Conservation (phyloP, 2,113 vertebrate genomes). For the Pachyramphus minor region DNA sequence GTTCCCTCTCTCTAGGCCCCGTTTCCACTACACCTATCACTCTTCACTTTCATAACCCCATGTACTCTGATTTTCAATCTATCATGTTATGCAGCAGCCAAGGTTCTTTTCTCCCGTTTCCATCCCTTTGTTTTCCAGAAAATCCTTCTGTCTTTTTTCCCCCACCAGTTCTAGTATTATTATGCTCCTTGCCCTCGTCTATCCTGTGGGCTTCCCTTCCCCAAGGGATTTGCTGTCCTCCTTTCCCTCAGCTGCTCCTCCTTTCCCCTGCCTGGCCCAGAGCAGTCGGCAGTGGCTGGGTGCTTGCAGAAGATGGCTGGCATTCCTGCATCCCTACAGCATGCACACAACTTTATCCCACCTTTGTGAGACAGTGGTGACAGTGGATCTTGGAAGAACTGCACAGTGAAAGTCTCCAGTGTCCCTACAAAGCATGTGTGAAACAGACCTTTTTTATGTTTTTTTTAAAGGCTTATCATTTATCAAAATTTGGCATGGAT, state of each 20-base stretch:
- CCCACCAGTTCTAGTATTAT: background rate
- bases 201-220: background rate
- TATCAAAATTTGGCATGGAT: background rate
- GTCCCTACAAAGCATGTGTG: background rate
- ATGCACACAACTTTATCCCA: background rate
- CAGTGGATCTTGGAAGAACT: background rate
- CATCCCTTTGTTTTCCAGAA: background rate
- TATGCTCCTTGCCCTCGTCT: background rate
- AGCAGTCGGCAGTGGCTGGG: fast-evolving
- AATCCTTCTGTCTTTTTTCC: background rate
- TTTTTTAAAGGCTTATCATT: background rate
- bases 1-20: background rate
- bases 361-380: background rate
- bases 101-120: background rate
- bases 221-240: background rate
- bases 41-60: background rate
- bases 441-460: background rate
- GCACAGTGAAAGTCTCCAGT: background rate
- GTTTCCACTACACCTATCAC: background rate
- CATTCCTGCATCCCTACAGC: background rate
- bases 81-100: background rate
- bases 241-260: background rate
- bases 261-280: background rate
- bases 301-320: background rate
- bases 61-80: background rate